Conservation (phyloP, 2,797 vertebrate genomes). For the Borostomias antarcticus region DNA sequence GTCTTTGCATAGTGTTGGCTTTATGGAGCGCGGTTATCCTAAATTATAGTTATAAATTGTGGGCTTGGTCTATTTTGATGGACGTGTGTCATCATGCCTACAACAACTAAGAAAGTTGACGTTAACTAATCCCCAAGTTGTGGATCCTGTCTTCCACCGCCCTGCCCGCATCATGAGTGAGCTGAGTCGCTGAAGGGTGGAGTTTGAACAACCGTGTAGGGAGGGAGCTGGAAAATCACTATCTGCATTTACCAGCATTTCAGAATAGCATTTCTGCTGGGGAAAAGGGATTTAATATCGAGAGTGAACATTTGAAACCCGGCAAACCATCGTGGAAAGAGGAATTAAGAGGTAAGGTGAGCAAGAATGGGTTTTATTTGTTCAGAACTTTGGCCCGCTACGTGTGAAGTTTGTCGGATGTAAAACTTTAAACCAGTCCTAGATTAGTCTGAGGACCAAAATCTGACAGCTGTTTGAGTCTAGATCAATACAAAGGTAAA, state of each 20-base stretch:
- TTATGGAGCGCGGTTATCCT: too few relatives aligned
- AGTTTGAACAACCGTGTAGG: conserved; percentile 55
- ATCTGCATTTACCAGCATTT: conserved; percentile 50
- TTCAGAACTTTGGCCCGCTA: conserved; percentile 1
- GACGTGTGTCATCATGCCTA: too few relatives aligned
- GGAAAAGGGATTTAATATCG: conserved; percentile 33
- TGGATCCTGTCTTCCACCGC: conserved; percentile 12
- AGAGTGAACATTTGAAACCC: conserved; percentile 18
- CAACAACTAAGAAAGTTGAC: neutral
- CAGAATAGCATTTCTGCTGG: conserved; percentile 38
- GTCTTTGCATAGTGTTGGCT: too few relatives aligned
- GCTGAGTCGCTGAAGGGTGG: conserved; percentile 73
- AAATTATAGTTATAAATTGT: too few relatives aligned
- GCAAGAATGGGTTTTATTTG: neutral
- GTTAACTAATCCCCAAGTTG: conserved; percentile 2
- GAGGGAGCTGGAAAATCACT: conserved; percentile 52
- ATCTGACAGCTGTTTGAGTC: conserved; percentile 1
- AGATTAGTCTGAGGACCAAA: neutral
- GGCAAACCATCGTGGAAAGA: conserved; percentile 16
- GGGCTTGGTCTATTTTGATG: too few relatives aligned
- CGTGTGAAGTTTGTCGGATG: neutral
- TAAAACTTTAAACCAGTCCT: neutral
- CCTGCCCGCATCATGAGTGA: conserved; percentile 22
- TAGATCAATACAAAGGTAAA: neutral
- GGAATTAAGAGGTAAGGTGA: conserved; percentile 40